A percentile compares a stretch with the other conserved stretches of the same genome.
Evolutionary conservation across 2,113 vertebrate species (phyloP).

Genomic region (Ctenomys sociabilis): DNA sequence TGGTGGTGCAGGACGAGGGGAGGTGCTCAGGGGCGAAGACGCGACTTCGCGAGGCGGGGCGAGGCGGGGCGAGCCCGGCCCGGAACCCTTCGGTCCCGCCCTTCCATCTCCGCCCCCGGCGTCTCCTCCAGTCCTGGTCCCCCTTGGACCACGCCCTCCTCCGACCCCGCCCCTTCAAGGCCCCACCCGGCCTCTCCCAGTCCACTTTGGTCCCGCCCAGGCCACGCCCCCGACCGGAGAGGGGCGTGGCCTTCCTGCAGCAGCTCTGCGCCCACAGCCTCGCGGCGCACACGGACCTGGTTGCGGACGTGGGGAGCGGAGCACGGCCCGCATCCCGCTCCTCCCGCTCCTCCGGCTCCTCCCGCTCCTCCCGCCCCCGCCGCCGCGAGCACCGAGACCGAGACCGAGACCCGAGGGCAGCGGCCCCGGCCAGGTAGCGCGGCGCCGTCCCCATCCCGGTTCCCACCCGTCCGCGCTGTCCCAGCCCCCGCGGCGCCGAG

Average conservation of each 20-base stretch:
- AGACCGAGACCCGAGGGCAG: constrained; percentile 37
- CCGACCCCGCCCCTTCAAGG: neutral
- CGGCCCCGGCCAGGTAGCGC: constrained; percentile 63
- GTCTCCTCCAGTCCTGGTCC: neutral
- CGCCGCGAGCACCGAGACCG: neutral
- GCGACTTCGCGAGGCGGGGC: neutral
- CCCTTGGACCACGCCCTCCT: neutral
- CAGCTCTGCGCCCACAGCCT: constrained; percentile 6
- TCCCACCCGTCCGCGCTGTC: neutral
- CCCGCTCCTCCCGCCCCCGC: neutral
- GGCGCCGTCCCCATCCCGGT: neutral
- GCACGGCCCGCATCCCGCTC: neutral
- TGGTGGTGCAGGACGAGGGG: neutral
- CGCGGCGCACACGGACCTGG: neutral
- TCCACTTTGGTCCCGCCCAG: constrained; percentile 69
- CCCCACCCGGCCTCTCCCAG: constrained; percentile 44
- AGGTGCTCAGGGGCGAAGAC: constrained; percentile 36
- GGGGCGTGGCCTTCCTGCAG: constrained; percentile 70
- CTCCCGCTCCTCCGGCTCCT: neutral
- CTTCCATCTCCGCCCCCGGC: neutral
- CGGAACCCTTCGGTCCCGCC: constrained; percentile 69
- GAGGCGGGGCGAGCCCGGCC: constrained; percentile 63
- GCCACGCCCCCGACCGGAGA: constrained; percentile 32
- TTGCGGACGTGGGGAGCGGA: neutral
- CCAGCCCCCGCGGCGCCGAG: neutral